A percentile compares a stretch with the other conserved stretches of the same genome.
Evolutionary conservation across 2,797 vertebrate genomes (phyloP).

Genomic region (Harpagifer antarcticus): DNA sequence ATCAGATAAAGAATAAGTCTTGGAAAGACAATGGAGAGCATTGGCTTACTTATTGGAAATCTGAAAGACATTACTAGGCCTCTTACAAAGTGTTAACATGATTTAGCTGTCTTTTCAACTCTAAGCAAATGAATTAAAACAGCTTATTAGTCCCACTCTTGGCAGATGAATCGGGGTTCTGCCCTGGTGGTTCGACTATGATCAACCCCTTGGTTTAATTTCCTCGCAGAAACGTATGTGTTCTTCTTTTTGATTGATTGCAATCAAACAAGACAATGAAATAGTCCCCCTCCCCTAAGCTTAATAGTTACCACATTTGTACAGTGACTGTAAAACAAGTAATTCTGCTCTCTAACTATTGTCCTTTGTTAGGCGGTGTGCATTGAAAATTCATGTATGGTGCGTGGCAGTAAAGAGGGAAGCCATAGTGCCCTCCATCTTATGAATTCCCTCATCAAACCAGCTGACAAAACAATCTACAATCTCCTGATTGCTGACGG

Average conservation of each 20-base stretch:
- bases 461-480: conserved; percentile 88
- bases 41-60: conserved; percentile 14
- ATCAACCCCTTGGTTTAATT: conserved; percentile 35
- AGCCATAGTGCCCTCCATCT: conserved; percentile 92
- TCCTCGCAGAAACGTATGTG: conserved; percentile 9
- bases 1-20: conserved; percentile 12
- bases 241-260: conserved; percentile 34
- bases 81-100: conserved; percentile 36
- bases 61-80: conserved; percentile 37
- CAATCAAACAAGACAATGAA: conserved; percentile 35
- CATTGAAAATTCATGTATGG: conserved; percentile 96
- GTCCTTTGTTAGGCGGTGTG: conserved; percentile 89
- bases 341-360: conserved; percentile 17
- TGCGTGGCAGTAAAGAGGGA: conserved; percentile 93
- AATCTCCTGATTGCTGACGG: conserved; percentile 89
- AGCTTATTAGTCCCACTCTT: conserved; percentile 44
- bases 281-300: not conserved
- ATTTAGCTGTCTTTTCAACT: conserved; percentile 27
- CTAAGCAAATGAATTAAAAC: conserved; percentile 53
- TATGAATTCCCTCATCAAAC: conserved; percentile 89
- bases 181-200: conserved; percentile 11
- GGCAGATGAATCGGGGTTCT: conserved; percentile 30
- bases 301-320: conserved; percentile 43
- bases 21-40: conserved; percentile 1
- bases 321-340: conserved; percentile 3